A percentile compares a stretch with the other conserved stretches of the same genome.
phyloP scores from a whole-genome alignment of 1,140 invertebrate species.

The Aphelenchoides fujianensis region DNA sequence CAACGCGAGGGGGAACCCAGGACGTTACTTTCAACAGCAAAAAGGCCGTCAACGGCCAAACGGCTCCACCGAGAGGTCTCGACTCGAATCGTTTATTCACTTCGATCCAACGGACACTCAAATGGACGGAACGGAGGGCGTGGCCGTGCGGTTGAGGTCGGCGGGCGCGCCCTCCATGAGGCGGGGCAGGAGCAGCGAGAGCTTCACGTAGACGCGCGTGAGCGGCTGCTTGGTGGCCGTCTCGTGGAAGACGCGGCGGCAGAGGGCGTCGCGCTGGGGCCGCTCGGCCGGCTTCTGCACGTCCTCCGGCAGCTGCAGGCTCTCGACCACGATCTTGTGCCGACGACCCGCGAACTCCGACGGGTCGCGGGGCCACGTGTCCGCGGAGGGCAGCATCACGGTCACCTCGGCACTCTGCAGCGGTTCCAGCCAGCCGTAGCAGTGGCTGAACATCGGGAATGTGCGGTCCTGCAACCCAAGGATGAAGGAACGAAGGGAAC shows the following conservation, averaged over 20 bases:
- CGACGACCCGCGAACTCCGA: constrained; percentile 11
- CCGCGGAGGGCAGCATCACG: neutral
- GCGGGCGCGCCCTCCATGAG: neutral
- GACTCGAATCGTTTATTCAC: no score
- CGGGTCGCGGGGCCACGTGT: constrained; percentile 11
- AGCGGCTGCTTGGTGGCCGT: neutral
- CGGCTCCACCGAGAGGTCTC: no score
- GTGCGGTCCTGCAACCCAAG: constrained; percentile 3
- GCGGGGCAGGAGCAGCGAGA: constrained; percentile 1
- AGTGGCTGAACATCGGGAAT: constrained; percentile 7
- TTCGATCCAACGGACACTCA: no score
- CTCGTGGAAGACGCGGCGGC: constrained; percentile 7
- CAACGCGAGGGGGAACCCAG: neutral
- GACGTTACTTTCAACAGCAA: no score
- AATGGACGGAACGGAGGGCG: neutral
- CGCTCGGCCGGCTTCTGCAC: constrained; percentile 11
- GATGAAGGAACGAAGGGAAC: neutral
- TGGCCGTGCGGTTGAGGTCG: neutral
- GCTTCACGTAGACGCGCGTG: constrained; percentile 14
- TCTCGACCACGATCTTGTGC: constrained; percentile 17
- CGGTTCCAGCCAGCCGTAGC: constrained; percentile 14
- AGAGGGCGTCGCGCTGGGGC: neutral
- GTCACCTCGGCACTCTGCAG: constrained; percentile 1
- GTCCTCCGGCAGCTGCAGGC: constrained; percentile 9
- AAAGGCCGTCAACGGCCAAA: no score